Evolutionary conservation across 1,140 invertebrate species (phyloP), one percentile per base, ranked within the genome.

Genomic region (Drosophila paulistorum): DNA sequence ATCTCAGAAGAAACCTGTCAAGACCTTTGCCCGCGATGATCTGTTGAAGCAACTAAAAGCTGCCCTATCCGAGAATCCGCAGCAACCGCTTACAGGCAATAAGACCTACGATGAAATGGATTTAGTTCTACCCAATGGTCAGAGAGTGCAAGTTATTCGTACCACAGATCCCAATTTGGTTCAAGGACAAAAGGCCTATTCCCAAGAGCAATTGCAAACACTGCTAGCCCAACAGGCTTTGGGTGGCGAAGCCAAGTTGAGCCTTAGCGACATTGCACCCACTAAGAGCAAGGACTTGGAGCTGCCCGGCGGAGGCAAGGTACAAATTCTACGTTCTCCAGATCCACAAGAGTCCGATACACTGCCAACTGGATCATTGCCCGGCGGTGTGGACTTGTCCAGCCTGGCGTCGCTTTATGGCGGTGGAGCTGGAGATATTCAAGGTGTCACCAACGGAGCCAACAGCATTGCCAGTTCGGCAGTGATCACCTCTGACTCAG

Each of bases 71-170:
- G 95, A 96, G 90, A 94, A 94, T 33, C 93, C 94, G 0, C 93
- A 93, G 71, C 94, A 95, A 69, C 94, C 95, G 35, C 93, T 93
- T 26, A 71, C 60, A 0, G 93, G 93, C n/a, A 93, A 93, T 23
- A 95, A 94, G 85, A 96, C 95, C 73, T 94, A 95, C 39, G 94
- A 95, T 2, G 95, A 95, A 1, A 93, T 95, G 57, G 96, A 96
- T 90, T 94, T 96, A 35, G 94, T 95, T 33, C 82, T 96, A 33
- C 94, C 95, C 1, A 96, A 96, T 81, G 96, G 96, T 9, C 95
- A 96, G 90, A 95, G 95, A 79, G 94, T 96, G 35, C 95, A 95
- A 91, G 93, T 96, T 0, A 95, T 96, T 62, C 93, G 94, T 87
- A 94, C 95, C 39, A 93, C 93, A 1, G 94, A 95, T 90, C 94